Conservation (phyloP, 2,797 vertebrate genomes). For the Chromobotia macracanthus region DNA sequence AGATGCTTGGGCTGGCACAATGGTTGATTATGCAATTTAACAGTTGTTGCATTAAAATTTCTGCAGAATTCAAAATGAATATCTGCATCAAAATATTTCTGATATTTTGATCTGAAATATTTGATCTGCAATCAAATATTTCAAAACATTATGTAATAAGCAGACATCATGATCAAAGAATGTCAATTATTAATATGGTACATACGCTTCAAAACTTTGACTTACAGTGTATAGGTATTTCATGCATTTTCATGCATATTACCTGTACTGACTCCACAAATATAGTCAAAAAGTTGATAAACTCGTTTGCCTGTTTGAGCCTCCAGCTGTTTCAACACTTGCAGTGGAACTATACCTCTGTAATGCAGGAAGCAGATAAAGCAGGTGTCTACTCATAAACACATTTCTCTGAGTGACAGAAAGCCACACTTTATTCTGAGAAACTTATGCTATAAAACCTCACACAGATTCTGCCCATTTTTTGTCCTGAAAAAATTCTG, state of each 20-base stretch:
- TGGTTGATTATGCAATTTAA: too few relatives aligned
- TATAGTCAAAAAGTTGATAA: slow-evolving; percentile 79
- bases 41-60: too few relatives aligned
- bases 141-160: too few relatives aligned
- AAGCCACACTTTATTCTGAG: not conserved
- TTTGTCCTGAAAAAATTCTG: not conserved
- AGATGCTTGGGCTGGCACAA: too few relatives aligned
- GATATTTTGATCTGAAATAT: too few relatives aligned
- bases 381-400: too few relatives aligned
- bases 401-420: not conserved
- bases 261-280: slow-evolving; percentile 82
- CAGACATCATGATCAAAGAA: too few relatives aligned
- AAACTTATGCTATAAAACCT: not conserved
- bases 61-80: too few relatives aligned
- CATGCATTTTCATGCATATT: slow-evolving; percentile 21
- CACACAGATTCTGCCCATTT: not conserved
- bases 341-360: slow-evolving; percentile 79
- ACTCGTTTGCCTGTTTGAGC: slow-evolving; percentile 73
- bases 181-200: too few relatives aligned
- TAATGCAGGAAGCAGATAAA: slow-evolving; percentile 16
- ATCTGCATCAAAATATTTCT: too few relatives aligned
- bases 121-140: too few relatives aligned
- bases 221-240: not conserved
- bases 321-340: slow-evolving; percentile 75
- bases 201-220: too few relatives aligned